Conservation (phyloP, 2,888 invertebrate species). For the Meghimatium bilineatum region DNA sequence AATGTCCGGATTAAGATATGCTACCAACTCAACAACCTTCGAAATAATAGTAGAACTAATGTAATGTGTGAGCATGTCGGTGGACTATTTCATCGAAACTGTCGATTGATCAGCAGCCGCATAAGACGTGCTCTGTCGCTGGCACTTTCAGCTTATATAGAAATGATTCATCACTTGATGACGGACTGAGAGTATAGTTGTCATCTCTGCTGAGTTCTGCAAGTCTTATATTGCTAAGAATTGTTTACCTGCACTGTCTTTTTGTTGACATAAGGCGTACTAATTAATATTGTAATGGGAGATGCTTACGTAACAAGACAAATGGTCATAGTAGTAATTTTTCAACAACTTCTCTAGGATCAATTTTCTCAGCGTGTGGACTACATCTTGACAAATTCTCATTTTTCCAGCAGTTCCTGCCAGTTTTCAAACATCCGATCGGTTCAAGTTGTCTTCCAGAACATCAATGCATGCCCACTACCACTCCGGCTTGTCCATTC, state of each 20-base stretch:
- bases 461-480: background rate
- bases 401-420: slow-evolving; percentile 5
- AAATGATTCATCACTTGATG: too few species aligned
- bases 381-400: slow-evolving; percentile 1
- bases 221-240: too few species aligned
- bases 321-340: background rate
- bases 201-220: too few species aligned
- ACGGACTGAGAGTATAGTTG: too few species aligned
- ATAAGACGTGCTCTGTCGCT: too few species aligned
- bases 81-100: too few species aligned
- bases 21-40: too few species aligned
- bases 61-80: too few species aligned
- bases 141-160: too few species aligned
- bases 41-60: too few species aligned
- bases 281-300: slow-evolving; percentile 9
- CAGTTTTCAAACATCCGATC: slow-evolving; percentile 30
- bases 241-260: slow-evolving; percentile 1
- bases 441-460: slow-evolving; percentile 8
- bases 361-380: slow-evolving; percentile 22
- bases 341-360: background rate
- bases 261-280: background rate
- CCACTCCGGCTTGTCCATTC: slow-evolving; percentile 17
- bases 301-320: background rate
- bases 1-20: too few species aligned
- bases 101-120: too few species aligned